A percentile compares a stretch with the other conserved stretches of the same genome.
Evolutionary conservation across 2,888 invertebrate species (phyloP).

Genomic region (Dryobotodes eremita): DNA sequence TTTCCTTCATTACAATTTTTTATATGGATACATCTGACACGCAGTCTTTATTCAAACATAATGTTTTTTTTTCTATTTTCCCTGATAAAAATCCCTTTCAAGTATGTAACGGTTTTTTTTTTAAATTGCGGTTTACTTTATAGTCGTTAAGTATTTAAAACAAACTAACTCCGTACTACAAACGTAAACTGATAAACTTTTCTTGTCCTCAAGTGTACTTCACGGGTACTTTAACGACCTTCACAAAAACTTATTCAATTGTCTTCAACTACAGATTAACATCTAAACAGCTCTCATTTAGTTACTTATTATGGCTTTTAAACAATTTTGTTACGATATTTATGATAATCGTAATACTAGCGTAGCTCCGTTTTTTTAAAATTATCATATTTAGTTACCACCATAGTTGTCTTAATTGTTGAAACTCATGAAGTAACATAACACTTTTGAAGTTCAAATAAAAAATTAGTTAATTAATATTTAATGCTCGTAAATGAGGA

Average conservation of each 20-base stretch:
- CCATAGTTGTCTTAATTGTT: conserved; percentile 58
- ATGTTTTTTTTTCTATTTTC: conserved; percentile 14
- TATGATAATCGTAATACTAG: conserved; percentile 54
- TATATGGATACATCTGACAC: conserved; percentile 37
- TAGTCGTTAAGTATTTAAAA: conserved; percentile 18
- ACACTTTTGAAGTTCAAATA: conserved; percentile 63
- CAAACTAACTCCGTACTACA: conserved; percentile 23
- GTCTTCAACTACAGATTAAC: conserved; percentile 51
- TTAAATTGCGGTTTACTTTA: background rate
- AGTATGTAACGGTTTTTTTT: background rate
- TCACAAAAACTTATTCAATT: conserved; percentile 56
- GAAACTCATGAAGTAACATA: conserved; percentile 44
- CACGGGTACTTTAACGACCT: conserved; percentile 41
- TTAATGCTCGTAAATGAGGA: conserved; percentile 49
- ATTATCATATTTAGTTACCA: conserved; percentile 49
- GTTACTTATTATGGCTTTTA: conserved; percentile 60
- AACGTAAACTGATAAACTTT: conserved; percentile 43
- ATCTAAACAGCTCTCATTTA: conserved; percentile 59
- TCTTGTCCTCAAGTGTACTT: conserved; percentile 37
- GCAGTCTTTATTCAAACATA: conserved; percentile 31
- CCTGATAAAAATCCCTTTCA: conserved; percentile 7
- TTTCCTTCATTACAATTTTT: conserved; percentile 16
- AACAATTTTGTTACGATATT: conserved; percentile 66
- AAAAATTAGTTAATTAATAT: conserved; percentile 45
- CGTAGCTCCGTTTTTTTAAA: conserved; percentile 44